These are phyloP conservation scores for Trachelus troglodyta DNA, from an alignment of 2,888 invertebrate species.

Conservation along the genomic window DNA sequence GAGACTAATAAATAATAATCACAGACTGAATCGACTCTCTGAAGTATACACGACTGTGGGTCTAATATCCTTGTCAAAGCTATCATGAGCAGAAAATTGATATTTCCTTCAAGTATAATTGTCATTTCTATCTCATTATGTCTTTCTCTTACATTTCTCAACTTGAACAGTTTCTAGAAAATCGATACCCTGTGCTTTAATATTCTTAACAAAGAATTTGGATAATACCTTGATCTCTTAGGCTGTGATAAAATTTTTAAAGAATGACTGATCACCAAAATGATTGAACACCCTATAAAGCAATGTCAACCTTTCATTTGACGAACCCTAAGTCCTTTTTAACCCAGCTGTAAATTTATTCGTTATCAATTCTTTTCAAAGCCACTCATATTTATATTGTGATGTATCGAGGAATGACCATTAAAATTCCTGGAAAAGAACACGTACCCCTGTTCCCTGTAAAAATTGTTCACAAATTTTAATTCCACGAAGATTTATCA, in stretches of 20 bases:
- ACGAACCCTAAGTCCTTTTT: neutral
- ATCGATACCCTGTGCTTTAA: neutral
- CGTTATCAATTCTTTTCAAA: neutral
- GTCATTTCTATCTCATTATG: neutral
- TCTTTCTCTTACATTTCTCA: neutral
- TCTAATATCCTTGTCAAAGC: neutral
- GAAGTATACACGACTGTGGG: neutral
- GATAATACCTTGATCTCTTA: neutral
- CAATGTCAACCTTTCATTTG: neutral
- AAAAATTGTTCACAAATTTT: neutral
- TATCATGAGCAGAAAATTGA: neutral
- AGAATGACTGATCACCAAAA: neutral
- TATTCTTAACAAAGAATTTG: neutral
- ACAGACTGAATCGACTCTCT: conserved; percentile 20
- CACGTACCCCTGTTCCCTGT: neutral
- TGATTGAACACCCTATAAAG: neutral
- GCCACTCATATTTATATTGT: neutral
- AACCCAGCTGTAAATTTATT: neutral
- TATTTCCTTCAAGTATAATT: neutral
- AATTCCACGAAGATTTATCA: neutral
- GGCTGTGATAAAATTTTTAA: neutral
- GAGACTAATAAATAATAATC: conserved; percentile 57
- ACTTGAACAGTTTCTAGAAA: neutral
- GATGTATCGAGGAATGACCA: neutral
- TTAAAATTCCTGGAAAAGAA: neutral